Evolutionary conservation across 2,888 invertebrate genomes (phyloP), one percentile per base, ranked within the genome.

Genomic region (Petrophora chlorosata): DNA sequence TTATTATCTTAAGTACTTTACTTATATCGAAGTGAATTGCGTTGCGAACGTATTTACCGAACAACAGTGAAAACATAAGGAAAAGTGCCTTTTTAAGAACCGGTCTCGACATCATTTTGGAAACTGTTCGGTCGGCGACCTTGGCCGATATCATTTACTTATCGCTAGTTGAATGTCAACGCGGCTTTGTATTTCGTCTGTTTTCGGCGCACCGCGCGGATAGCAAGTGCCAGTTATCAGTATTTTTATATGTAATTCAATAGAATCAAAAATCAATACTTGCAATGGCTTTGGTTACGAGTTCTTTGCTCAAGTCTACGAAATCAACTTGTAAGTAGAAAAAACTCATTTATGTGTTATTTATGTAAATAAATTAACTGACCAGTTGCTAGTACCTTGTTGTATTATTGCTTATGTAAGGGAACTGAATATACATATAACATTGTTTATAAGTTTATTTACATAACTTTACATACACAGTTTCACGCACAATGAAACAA

Each of bases 261-360:
- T n/a, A n/a, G n/a, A n/a, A n/a, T n/a, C n/a, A n/a, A n/a, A n/a
- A 32, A 23, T 2, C 10, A 17, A 30, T 16, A 29, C 28, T 10
- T 16, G 61, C 41, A 55, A 88, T 88, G 88, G 83, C 83, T 63
- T 87, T 88, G 88, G 83, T 82, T 63, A 63, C 76, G 39, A 67
- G 73, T 47, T 72, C 71, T 1, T 59, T 86, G 1, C 56, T 80
- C 28, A 85, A 79, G 53, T 72, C 82, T 8, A 62, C 78, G 0
- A 86, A 79, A 74, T 61, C 77, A 32, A 65, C 73, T 54, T 61
- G 86, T 86, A 76, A 84, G 85, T 81, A 32, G 7, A n/a, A n/a
- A n/a, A n/a, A n/a, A n/a, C n/a, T n/a, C n/a, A n/a, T n/a, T n/a
- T n/a, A n/a, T n/a, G 0, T 5, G 7, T 22, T 2, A 32, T 25